Evolutionary conservation across 1,140 invertebrate genomes (phyloP), one percentile per base, ranked within the genome.

Genomic region (Trachymyrmex septentrionalis): DNA sequence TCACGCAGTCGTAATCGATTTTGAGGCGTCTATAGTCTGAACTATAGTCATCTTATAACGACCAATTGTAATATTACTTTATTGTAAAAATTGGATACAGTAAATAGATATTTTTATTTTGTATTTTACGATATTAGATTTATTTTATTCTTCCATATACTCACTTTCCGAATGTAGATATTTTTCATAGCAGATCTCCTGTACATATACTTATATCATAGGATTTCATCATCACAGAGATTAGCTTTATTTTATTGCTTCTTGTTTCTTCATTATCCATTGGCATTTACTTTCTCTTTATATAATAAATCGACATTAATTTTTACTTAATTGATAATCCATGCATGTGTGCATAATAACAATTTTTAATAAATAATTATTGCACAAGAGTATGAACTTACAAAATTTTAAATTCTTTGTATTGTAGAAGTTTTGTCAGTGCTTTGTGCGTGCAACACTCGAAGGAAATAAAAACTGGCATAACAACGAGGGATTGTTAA

Each of bases 1-100:
- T 50, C 16, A 72, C 48, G 69, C 44, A 72, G 2, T 19, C 7
- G 24, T 53, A 53, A 72, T 72, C 69, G 69, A 72, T 72, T 6
- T 30, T 63, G 4, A 63, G 27, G 1, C 30, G 27, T 14, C 27
- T 63, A 63, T 63, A 63, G 6, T 30, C 14, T 63, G 24, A 19
- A 30, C 27, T 63, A 63, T 63, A 63, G 27, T n/a, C 53, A 55
- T 55, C 6, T 55, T 6, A 5, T 55, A 55, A 14, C 16, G 53
- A 6, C 4, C 6, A 55, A 55, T n/a, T n/a, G 6, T 55, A 55
- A 55, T 55, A 55, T 55, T n/a, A 55, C n/a, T 21, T 21, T 21
- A 3, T 21, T 10, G 9, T 21, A 21, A 21, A 21, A 57, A 3
- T 10, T 21, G 2, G 9, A 2, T 57, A 57, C 0, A 57, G 2